Evolutionary conservation across 2,113 vertebrate species (phyloP).

Genomic region (Aix galericulata): DNA sequence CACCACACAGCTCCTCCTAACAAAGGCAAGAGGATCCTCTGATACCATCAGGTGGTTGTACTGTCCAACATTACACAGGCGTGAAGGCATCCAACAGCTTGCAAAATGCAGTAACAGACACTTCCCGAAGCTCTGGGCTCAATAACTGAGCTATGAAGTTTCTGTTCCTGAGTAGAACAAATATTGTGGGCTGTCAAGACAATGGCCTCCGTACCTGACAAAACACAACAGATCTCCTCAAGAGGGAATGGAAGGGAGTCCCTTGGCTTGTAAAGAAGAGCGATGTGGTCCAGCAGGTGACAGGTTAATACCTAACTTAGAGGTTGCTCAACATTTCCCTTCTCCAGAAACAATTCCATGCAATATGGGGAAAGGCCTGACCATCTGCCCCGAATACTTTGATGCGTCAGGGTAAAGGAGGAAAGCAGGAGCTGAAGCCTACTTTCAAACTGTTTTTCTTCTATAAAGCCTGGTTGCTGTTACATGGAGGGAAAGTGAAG

Average conservation of each 20-base stretch:
- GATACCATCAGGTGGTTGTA: not conserved
- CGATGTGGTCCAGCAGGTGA: not conserved
- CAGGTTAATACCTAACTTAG: not conserved
- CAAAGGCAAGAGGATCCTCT: not conserved
- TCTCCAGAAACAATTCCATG: not conserved
- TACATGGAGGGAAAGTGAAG: not conserved
- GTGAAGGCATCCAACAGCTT: not conserved
- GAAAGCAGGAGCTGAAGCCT: not conserved
- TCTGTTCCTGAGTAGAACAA: not conserved
- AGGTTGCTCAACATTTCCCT: not conserved
- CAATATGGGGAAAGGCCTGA: not conserved
- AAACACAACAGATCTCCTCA: not conserved
- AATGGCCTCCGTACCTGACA: not conserved
- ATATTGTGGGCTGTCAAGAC: not conserved
- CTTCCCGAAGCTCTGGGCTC: not conserved
- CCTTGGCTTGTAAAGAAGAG: not conserved
- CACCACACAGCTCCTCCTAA: not conserved
- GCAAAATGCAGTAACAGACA: accelerated
- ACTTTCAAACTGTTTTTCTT: not conserved
- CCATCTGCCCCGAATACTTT: not conserved
- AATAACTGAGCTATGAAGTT: not conserved
- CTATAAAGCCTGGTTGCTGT: not conserved
- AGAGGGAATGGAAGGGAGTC: not conserved
- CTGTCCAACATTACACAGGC: not conserved
- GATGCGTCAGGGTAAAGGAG: not conserved